These are phyloP conservation scores for Festucalex cinctus DNA, from an alignment of 2,113 vertebrate genomes.

Conservation along the genomic window DNA sequence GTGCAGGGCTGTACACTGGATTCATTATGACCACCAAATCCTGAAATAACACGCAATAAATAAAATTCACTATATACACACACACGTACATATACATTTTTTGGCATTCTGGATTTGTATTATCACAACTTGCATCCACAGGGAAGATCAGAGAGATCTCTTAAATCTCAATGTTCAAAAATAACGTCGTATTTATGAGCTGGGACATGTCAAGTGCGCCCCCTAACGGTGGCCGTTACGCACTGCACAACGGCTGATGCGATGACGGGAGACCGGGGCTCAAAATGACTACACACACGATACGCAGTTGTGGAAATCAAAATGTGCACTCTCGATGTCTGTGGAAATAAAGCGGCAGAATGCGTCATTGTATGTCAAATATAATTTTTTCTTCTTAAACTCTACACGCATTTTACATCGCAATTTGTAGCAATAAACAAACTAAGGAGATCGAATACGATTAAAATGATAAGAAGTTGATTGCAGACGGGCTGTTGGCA, in stretches of 20 bases:
- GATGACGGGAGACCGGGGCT: background rate
- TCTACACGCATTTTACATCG: background rate
- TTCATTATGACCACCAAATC: slow-evolving; percentile 82
- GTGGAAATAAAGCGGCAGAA: background rate
- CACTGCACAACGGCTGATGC: background rate
- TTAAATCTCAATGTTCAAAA: no score
- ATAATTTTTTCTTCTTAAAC: background rate
- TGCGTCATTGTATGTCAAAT: background rate
- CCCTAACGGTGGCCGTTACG: background rate
- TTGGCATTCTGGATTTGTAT: background rate
- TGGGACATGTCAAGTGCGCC: background rate
- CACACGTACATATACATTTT: background rate
- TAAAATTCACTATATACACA: background rate
- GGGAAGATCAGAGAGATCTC: no score
- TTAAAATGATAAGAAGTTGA: slow-evolving; percentile 10
- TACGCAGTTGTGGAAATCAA: background rate
- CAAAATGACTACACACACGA: background rate
- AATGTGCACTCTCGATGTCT: background rate
- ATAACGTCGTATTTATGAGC: no score
- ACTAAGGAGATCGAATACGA: background rate
- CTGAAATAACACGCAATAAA: slow-evolving; percentile 34
- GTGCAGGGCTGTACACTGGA: slow-evolving; percentile 94
- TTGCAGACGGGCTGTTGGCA: background rate
- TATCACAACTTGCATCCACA: no score
- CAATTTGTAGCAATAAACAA: background rate